Conservation (phyloP, 2,797 vertebrate genomes). For the Falco cherrug region DNA sequence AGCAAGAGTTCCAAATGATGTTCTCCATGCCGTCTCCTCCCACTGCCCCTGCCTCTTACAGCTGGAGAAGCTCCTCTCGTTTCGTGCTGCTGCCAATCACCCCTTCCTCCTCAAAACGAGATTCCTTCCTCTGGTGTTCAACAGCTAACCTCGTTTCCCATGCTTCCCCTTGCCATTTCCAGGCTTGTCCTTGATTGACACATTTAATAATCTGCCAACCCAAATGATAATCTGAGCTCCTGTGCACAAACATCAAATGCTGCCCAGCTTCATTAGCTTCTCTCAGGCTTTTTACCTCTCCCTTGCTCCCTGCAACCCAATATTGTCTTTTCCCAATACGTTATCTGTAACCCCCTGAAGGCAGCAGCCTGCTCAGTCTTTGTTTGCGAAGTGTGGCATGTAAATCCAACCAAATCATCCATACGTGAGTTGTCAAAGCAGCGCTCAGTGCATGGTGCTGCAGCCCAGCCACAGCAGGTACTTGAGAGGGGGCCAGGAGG, state of each 20-base stretch:
- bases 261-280: slow-evolving; percentile 3
- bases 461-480: not conserved
- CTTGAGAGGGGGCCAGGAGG: fast-evolving
- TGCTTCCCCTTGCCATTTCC: not conserved
- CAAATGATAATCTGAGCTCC: not conserved
- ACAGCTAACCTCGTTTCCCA: not conserved
- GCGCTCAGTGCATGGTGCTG: fast-evolving
- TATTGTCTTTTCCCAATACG: not conserved
- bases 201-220: slow-evolving; percentile 23
- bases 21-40: not conserved
- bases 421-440: fast-evolving
- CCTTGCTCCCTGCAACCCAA: not conserved
- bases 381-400: not conserved
- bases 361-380: not conserved
- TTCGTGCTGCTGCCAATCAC: not conserved
- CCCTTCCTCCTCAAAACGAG: not conserved
- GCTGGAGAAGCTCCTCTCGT: not conserved
- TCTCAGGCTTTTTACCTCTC: not conserved
- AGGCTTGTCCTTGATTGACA: slow-evolving; percentile 10
- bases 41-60: fast-evolving
- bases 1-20: not conserved
- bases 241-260: not conserved
- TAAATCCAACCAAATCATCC: not conserved
- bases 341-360: not conserved
- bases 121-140: not conserved